These are phyloP conservation scores for Calephelis nemesis DNA, from an alignment of 1,140 invertebrate species.

Conservation along the genomic window DNA sequence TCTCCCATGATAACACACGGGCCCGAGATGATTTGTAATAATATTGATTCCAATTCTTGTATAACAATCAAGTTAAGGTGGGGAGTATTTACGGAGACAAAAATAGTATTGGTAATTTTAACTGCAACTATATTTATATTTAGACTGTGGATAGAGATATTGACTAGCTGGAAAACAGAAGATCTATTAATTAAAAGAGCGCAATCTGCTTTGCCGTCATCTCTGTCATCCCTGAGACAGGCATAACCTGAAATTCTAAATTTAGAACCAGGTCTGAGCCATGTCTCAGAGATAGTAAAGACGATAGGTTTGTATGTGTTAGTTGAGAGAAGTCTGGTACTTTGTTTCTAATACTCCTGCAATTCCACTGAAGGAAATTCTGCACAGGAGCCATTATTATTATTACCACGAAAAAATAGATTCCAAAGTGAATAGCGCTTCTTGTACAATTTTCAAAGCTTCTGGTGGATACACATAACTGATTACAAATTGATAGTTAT, in stretches of 20 bases:
- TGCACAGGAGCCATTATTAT: not conserved
- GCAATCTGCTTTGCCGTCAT: not conserved
- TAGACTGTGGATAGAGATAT: not conserved
- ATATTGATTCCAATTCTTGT: not conserved
- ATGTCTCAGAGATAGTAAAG: not conserved
- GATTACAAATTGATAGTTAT: not conserved
- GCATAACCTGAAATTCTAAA: not conserved
- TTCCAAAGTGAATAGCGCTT: not conserved
- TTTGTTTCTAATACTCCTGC: not conserved
- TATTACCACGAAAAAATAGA: not conserved
- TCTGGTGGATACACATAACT: not conserved
- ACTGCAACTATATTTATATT: not conserved
- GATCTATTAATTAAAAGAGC: not conserved
- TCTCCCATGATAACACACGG: no score
- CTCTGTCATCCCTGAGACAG: not conserved
- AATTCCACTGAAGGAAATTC: conserved; percentile 5
- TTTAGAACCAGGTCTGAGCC: not conserved
- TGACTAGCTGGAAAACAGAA: not conserved
- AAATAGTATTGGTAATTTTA: not conserved
- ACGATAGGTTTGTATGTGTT: not conserved
- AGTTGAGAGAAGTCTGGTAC: not conserved
- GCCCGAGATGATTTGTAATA: not conserved
- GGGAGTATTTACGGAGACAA: not conserved
- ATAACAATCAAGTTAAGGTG: not conserved
- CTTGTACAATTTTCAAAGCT: not conserved